phyloP scores from a whole-genome alignment of 2,888 invertebrate genomes.

The Gerris lacustris region DNA sequence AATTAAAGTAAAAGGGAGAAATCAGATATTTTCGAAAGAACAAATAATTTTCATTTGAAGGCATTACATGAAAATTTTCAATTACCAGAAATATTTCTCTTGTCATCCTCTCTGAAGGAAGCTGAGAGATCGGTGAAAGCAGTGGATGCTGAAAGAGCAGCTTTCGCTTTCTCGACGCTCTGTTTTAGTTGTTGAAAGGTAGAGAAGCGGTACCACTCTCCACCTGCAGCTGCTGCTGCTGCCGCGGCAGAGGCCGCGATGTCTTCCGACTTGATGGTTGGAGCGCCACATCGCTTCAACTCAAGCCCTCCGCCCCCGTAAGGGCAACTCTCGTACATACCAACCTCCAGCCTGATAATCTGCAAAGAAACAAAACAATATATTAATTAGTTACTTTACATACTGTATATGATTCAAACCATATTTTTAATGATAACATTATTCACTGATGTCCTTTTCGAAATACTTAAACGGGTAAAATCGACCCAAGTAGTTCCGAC shows the following conservation, averaged over 20 bases:
- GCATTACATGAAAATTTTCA: no score
- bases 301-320: constrained; percentile 77
- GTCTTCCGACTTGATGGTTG: constrained; percentile 40
- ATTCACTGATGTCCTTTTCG: no score
- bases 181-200: constrained; percentile 83
- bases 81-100: constrained; percentile 16
- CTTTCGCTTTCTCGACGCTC: constrained; percentile 81
- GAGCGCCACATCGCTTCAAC: constrained; percentile 49
- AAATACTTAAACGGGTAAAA: no score
- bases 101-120: constrained; percentile 28
- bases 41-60: no score
- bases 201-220: constrained; percentile 53
- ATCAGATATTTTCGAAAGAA: no score
- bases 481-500: no score
- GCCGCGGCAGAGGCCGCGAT: constrained; percentile 31
- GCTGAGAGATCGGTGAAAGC: constrained; percentile 51
- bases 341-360: constrained; percentile 27
- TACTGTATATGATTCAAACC: no score
- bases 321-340: constrained; percentile 87
- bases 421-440: no score
- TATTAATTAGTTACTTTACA: not conserved
- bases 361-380: constrained; percentile 14
- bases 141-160: constrained; percentile 61
- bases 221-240: constrained; percentile 29
- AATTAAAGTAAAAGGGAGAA: no score